Conservation (phyloP, 2,888 invertebrate species). For the Drosophila fulvimacula region DNA sequence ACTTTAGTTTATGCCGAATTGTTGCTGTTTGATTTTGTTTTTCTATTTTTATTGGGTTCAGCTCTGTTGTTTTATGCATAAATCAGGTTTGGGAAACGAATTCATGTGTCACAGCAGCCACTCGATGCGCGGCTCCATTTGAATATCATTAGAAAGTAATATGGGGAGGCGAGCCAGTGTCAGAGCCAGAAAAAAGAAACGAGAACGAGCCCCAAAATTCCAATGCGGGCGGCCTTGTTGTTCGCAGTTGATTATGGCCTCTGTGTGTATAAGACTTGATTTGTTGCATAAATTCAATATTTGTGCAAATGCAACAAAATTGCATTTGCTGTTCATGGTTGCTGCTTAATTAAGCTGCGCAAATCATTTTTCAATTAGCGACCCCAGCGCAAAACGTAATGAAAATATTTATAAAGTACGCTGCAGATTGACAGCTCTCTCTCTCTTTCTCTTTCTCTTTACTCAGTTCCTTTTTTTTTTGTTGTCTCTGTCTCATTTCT, state of each 20-base stretch:
- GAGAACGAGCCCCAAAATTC: constrained; percentile 6
- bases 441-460: neutral
- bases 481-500: constrained; percentile 40
- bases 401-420: constrained; percentile 58
- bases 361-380: constrained; percentile 73
- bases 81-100: constrained; percentile 69
- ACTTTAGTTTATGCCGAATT: constrained; percentile 41
- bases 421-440: constrained; percentile 12
- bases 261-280: neutral
- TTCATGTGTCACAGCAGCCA: constrained; percentile 72
- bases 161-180: constrained; percentile 5
- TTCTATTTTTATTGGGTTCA: constrained; percentile 12
- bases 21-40: constrained; percentile 28
- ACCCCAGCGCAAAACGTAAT: constrained; percentile 36
- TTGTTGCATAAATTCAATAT: constrained; percentile 34
- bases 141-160: constrained; percentile 59
- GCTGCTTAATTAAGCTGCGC: constrained; percentile 56
- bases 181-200: neutral
- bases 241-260: constrained; percentile 7
- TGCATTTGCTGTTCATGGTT: constrained; percentile 33
- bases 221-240: constrained; percentile 25
- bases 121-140: constrained; percentile 50
- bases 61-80: constrained; percentile 59
- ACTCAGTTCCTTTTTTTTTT: constrained; percentile 3
- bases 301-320: constrained; percentile 31